Evolutionary conservation across 2,797 vertebrate species (phyloP), one percentile per base, ranked within the genome.

Genomic region (Chelon auratus): DNA sequence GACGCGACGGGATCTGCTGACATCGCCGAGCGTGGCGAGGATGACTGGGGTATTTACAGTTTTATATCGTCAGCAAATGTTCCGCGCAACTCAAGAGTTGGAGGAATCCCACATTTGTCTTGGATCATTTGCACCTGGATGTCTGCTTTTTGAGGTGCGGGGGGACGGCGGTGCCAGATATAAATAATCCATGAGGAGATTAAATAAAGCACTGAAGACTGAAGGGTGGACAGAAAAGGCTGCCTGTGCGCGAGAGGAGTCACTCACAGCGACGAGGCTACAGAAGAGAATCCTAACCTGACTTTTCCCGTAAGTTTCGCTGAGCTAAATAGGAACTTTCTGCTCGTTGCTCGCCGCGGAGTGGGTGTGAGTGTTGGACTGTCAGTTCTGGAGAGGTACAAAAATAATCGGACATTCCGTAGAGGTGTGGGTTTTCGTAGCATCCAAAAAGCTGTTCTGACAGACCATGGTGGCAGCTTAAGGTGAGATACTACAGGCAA

Each of bases 1-100:
- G 24, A 26, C 24, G 24, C 24, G 24, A 26, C 24, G 24, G 24
- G 24, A 26, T 80, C 58, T 50, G 58, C 69, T 74, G 45, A 22
- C 68, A 66, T 51, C 42, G 59, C 37, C 22, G 37, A 67, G 42
- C 62, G 65, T 40, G 24, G 1, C 20, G 67, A 68, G 37, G 54
- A 72, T 9, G 57, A 52, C 40, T 53, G 42, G 7, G 30, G 36
- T 56, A 72, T 84, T 86, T 62, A 75, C 55, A 63, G 22, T 56
- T 70, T 75, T 68, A 70, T 53, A 72, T 56, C 53, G 30, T 47
- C 2, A 62, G 39, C 68, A 83, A 60, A 64, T 77, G 70, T 81
- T 75, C 53, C 4, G 61, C 76, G 48, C 12, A 52, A 14, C 59
- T 78, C 53, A 48, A 13, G 48, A 15, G 64, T 54, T 60, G 65